phyloP scores from a whole-genome alignment of 2,797 vertebrate species.

The Apodemus agrarius region DNA sequence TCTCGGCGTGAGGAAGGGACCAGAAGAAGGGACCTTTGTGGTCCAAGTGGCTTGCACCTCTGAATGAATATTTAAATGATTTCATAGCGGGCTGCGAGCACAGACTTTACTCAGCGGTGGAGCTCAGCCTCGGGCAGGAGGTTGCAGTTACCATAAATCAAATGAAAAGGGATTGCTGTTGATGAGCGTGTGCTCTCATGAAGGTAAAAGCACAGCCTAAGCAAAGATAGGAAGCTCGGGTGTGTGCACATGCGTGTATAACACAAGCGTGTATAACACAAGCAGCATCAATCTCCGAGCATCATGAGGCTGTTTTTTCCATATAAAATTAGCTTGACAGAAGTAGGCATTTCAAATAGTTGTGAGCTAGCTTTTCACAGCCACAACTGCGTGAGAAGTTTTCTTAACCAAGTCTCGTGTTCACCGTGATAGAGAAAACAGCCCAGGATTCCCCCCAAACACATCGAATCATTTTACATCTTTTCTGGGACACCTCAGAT shows the following conservation, averaged over 20 bases:
- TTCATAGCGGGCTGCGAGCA: conserved; percentile 80
- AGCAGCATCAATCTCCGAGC: background rate
- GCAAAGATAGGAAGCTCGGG: background rate
- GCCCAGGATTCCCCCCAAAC: background rate
- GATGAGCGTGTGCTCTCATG: background rate
- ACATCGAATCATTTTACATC: background rate
- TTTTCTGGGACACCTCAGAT: background rate
- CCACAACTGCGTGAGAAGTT: background rate
- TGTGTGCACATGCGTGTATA: background rate
- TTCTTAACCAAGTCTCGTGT: background rate
- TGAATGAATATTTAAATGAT: conserved; percentile 80
- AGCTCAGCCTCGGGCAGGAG: background rate
- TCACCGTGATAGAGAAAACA: background rate
- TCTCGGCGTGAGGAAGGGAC: conserved; percentile 82
- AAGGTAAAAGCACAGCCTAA: background rate
- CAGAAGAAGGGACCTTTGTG: conserved; percentile 84
- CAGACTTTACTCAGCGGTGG: conserved; percentile 65
- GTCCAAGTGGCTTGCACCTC: conserved; percentile 77
- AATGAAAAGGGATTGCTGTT: background rate
- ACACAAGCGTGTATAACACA: background rate
- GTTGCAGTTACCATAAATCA: background rate
- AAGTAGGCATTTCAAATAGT: conserved; percentile 17
- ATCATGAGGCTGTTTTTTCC: background rate
- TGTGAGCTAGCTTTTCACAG: background rate
- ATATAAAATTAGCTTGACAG: conserved; percentile 14